These are phyloP conservation scores for Drosophila gunungcola DNA, from an alignment of 1,140 invertebrate species.

Conservation along the genomic window DNA sequence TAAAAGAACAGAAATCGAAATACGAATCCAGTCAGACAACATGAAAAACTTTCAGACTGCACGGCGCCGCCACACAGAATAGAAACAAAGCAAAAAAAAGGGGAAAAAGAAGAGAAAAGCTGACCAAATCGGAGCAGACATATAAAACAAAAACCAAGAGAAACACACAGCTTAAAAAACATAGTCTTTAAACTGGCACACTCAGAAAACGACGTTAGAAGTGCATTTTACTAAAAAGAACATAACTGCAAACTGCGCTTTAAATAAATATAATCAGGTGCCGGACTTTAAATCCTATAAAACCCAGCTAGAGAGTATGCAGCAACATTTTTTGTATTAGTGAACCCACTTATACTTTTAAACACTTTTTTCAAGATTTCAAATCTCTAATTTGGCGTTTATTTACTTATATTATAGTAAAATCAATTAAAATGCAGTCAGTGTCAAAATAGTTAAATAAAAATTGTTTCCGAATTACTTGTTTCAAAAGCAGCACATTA, in stretches of 20 bases:
- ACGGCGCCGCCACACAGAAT: constrained; percentile 46
- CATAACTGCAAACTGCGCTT: no score
- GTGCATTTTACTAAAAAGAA: no score
- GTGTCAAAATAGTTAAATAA: neutral
- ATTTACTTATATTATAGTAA: no score
- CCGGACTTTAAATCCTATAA: no score
- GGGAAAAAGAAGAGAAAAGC: constrained; percentile 1
- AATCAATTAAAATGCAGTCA: no score
- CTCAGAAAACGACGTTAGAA: no score
- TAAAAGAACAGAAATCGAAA: constrained; percentile 29
- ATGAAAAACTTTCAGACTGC: constrained; percentile 74
- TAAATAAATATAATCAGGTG: no score
- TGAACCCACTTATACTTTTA: neutral
- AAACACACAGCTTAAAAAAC: neutral
- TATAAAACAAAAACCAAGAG: neutral
- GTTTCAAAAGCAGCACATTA: neutral
- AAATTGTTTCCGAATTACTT: constrained; percentile 8
- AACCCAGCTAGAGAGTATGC: neutral
- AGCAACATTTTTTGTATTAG: neutral
- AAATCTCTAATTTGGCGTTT: no score
- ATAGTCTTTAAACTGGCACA: neutral
- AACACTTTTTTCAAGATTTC: neutral
- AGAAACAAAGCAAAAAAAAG: constrained; percentile 11
- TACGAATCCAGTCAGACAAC: constrained; percentile 44
- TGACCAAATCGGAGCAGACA: constrained; percentile 22